Conservation (phyloP, 2,888 invertebrate genomes). For the Eupithecia tripunctaria region DNA sequence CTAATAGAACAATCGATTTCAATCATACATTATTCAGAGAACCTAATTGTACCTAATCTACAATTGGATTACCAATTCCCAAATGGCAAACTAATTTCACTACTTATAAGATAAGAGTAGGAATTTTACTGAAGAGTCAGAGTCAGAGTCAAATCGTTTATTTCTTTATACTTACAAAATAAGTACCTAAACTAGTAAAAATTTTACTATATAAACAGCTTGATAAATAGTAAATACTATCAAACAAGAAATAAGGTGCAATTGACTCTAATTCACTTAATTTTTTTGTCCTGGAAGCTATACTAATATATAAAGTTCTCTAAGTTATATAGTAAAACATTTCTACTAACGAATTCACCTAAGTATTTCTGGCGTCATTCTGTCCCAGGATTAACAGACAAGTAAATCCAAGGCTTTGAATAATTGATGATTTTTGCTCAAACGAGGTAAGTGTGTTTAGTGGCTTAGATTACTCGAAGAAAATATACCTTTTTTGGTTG, state of each 20-base stretch:
- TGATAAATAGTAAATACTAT: too few species aligned
- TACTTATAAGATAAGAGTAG: neutral
- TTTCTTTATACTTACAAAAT: too few species aligned
- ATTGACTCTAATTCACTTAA: too few species aligned
- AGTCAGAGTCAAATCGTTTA: too few species aligned
- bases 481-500: neutral
- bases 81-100: neutral
- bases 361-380: neutral
- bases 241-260: too few species aligned
- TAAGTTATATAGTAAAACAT: neutral
- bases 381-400: constrained; percentile 9
- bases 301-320: neutral
- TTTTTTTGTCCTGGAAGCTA: neutral
- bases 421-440: constrained; percentile 20
- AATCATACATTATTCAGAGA: neutral
- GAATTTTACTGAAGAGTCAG: too few species aligned
- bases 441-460: neutral
- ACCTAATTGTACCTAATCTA: neutral
- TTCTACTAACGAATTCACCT: neutral
- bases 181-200: too few species aligned
- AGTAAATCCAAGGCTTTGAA: constrained; percentile 22
- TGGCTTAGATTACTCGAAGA: neutral
- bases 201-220: too few species aligned
- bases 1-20: neutral
- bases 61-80: too few species aligned